phyloP scores from a whole-genome alignment of 2,113 vertebrate species.

The Tauraco erythrolophus region DNA sequence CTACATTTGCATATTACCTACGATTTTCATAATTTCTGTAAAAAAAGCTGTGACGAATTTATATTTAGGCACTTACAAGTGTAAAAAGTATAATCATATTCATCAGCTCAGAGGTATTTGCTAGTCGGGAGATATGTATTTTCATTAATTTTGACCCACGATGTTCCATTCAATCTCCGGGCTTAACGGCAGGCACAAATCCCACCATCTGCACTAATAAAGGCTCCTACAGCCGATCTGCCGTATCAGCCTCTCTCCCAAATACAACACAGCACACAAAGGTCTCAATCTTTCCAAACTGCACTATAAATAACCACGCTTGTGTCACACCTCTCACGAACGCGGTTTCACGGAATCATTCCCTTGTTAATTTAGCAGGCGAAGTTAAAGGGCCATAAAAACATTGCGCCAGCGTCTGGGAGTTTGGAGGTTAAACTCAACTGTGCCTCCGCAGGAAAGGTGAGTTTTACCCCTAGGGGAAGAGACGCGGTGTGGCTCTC shows the following conservation, averaged over 20 bases:
- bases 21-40: not conserved
- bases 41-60: not conserved
- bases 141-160: not conserved
- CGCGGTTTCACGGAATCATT: not conserved
- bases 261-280: not conserved
- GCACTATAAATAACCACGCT: conserved; percentile 45
- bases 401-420: rapidly evolving
- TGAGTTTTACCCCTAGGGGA: rapidly evolving
- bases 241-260: not conserved
- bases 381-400: not conserved
- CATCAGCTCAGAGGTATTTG: not conserved
- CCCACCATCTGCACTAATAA: conserved; percentile 29
- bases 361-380: not conserved
- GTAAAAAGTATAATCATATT: not conserved
- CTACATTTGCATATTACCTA: not conserved
- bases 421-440: not conserved
- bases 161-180: not conserved
- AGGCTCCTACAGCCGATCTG: not conserved
- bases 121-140: not conserved
- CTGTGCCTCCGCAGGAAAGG: not conserved
- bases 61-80: not conserved
- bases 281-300: not conserved
- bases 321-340: not conserved
- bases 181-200: conserved; percentile 15
- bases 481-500: not conserved